Evolutionary conservation across 2,113 vertebrate genomes (phyloP), one percentile per base, ranked within the genome.

Genomic region (Oreotragus oreotragus): DNA sequence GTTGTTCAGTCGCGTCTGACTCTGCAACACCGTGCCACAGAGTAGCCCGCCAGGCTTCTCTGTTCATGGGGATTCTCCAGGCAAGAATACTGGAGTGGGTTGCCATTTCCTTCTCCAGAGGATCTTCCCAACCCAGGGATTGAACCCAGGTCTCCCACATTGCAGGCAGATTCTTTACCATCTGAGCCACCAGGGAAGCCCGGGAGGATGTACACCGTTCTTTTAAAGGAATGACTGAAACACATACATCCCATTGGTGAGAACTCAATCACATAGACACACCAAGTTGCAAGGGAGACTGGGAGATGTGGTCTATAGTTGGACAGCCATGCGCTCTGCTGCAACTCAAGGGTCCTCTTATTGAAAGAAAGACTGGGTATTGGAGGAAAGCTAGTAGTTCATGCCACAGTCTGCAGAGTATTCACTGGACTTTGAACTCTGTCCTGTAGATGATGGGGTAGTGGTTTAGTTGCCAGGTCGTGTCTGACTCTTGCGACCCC

Each of bases 391-490:
- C 51, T 17, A 9, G 30, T 30, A n/a, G 3, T 16, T 28, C 43
- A 23, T 19, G 16, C n/a, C 16, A 23, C 28, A 60, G 11, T 39
- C 80, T 64, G 4, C 3, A 3, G n/a, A 27, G 25, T 57, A 0
- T 36, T 14, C 53, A 4, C 0, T 43, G 39, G 17, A 23, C 86
- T 53, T 73, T 27, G 76, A 60, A 33, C n/a, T 47, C 33, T 58
- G 19, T 53, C 77, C 55, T 45, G 0, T 16, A 25, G 45, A 10
- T 7, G 39, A 8, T 25, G 7, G 60, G 6, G 28, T 62, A 14
- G 60, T 33, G 60, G 28, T 62, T 62, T 62, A 62, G 60, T 15
- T 62, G 60, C 28, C 28, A 62, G 14, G 60, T 16, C 1, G 0
- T 62, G 28, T 62, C 60, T 7, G 60, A 62, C 60, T 62, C 60